Percentiles rank a stretch among this genome's conserved stretches.
These are phyloP conservation scores for Phycodurus eques DNA, from an alignment of 2,113 vertebrate species.

Conservation along the genomic window DNA sequence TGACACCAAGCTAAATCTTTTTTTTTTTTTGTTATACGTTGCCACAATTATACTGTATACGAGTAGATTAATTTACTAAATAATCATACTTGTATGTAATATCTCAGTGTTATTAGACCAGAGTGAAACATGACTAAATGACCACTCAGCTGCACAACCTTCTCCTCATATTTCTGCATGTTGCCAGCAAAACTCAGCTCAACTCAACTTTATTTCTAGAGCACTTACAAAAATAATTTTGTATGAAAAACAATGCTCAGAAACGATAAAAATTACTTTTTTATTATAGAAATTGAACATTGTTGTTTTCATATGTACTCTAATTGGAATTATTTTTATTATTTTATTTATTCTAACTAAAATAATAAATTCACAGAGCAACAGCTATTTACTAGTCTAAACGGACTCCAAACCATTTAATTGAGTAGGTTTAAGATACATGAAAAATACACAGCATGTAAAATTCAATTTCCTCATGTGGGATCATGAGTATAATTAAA, in stretches of 20 bases:
- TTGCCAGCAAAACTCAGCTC: no score
- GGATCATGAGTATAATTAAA: no score
- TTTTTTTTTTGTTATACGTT: neutral
- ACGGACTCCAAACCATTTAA: neutral
- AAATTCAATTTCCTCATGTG: neutral
- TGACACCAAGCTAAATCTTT: neutral
- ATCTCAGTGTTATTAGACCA: neutral
- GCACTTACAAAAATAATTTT: neutral
- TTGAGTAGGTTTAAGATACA: neutral
- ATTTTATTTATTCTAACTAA: no score
- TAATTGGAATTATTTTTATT: no score
- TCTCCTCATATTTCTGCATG: neutral
- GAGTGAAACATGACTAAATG: neutral
- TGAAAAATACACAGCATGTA: neutral
- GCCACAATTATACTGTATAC: neutral
- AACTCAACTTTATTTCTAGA: neutral
- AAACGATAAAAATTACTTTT: neutral
- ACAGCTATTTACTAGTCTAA: neutral
- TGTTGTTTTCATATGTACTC: no score
- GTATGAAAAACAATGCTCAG: neutral
- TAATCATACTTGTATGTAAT: neutral
- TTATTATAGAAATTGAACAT: neutral
- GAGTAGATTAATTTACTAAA: neutral
- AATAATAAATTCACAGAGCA: neutral
- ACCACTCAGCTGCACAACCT: neutral